Conservation (phyloP, 1,140 invertebrate species). For the Asobara japonica region DNA sequence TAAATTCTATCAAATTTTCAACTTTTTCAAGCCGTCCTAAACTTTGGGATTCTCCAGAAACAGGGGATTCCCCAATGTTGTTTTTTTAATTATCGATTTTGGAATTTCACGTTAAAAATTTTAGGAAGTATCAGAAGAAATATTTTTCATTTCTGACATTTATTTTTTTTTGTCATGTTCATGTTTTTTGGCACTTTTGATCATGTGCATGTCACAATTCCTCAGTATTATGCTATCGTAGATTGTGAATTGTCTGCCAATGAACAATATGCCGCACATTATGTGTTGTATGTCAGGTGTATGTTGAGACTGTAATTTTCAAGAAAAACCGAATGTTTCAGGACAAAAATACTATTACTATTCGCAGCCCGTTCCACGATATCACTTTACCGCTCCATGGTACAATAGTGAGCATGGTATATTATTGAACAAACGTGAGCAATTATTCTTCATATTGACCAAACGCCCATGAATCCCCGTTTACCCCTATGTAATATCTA, state of each 20-base stretch:
- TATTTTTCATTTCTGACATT: no score
- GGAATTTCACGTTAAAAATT: no score
- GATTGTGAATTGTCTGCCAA: constrained; percentile 9
- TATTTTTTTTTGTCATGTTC: no score
- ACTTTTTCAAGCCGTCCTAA: no score
- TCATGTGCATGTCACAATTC: background rate
- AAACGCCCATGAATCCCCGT: constrained; percentile 8
- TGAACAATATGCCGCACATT: constrained; percentile 4
- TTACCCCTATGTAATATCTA: background rate
- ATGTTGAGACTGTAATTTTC: background rate
- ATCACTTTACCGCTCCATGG: constrained; percentile 65
- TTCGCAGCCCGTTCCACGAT: constrained; percentile 65
- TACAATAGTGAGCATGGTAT: constrained; percentile 53
- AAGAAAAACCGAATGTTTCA: constrained; percentile 31
- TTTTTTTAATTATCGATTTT: no score
- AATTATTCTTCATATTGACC: constrained; percentile 26
- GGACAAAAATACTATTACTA: constrained; percentile 62
- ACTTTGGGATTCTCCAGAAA: no score
- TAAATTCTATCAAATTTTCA: no score
- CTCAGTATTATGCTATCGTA: background rate
- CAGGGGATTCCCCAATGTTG: no score
- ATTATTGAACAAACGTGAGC: constrained; percentile 49
- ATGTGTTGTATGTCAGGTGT: background rate
- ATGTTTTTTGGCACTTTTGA: background rate
- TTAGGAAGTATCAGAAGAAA: no score